Base-by-base conservation (phyloP, 2,888 invertebrate genomes). In the Nemotelus nigrinus region DNA sequence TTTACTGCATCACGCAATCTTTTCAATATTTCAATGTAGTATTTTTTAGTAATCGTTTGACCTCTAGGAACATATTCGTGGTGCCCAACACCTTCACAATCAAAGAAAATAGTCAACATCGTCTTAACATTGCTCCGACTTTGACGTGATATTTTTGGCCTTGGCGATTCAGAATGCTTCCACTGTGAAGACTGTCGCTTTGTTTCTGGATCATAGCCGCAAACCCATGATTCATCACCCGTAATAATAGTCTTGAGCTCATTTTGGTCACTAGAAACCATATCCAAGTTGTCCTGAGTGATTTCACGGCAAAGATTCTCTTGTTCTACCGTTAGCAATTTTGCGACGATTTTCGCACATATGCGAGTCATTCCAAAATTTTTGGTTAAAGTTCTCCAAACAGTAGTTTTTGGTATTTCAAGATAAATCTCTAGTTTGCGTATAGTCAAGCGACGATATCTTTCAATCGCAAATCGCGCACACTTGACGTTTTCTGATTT, bases 181-280 rank as follows among this genome's bases (percentile, higher is more conserved):
- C 74, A 80, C 76, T 79, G 78, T 39, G 79, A 80, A 43, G 77
- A 79, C 77, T 79, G 80, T 48, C 57, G 77, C 53, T 76, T 79
- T 67, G 80, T 81, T 80, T 80, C 48, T 2, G 50, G 43, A 53
- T 78, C 76, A 48, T 78, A 76, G 39, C 45, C 60, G 50, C 60
- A 76, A 70, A 70, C 10, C 80, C 79, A 81, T 72, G 80, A 81
- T 76, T 81, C 82, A 78, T 81, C 81, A 78, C 80, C 81, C 75
- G 80, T 81, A 71, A 80, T 79, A 60, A 80, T 68, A 7, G 77
- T 70, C 71, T 80, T 71, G 3, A 80, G 63, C 39, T 80, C 78
- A 63, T 75, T 78, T 70, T 79, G 76, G 75, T 81, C 80, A 2
- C 53, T 60, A n/a, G 48, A 25, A 43, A 60, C 55, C 47, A 5